Evolutionary conservation across 2,113 vertebrate species (phyloP).

Genomic region (Casuarius casuarius): DNA sequence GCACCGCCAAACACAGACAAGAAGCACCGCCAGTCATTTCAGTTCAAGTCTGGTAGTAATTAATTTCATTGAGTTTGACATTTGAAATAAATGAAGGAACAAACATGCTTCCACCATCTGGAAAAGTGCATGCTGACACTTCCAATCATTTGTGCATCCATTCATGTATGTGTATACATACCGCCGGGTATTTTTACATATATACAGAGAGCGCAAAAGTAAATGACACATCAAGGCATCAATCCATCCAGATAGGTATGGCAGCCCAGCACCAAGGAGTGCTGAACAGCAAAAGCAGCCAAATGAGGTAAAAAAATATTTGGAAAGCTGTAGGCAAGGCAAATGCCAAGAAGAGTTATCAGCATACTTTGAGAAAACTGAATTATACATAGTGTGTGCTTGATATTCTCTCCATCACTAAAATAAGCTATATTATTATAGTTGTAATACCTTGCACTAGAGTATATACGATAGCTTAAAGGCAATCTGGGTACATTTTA

Average conservation of each 20-base stretch:
- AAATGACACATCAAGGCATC: neutral
- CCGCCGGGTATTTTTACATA: neutral
- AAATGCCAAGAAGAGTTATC: neutral
- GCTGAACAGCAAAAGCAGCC: neutral
- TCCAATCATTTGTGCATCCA: slow-evolving; percentile 9
- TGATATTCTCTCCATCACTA: neutral
- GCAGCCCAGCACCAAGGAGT: neutral
- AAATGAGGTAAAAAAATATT: neutral
- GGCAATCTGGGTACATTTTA: neutral
- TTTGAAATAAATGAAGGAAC: neutral
- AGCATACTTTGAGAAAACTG: neutral
- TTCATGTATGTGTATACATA: neutral
- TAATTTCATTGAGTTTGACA: neutral
- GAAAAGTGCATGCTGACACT: neutral
- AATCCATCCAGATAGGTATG: neutral
- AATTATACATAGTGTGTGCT: neutral
- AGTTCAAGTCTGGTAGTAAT: neutral
- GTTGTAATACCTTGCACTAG: neutral
- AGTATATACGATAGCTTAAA: neutral
- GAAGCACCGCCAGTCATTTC: neutral
- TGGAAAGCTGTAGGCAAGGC: neutral
- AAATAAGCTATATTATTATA: neutral
- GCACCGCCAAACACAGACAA: neutral
- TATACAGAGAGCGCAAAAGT: neutral
- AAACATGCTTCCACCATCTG: slow-evolving; percentile 4